Conservation (phyloP, 2,797 vertebrate species). For the Emydoidea blandingii region DNA sequence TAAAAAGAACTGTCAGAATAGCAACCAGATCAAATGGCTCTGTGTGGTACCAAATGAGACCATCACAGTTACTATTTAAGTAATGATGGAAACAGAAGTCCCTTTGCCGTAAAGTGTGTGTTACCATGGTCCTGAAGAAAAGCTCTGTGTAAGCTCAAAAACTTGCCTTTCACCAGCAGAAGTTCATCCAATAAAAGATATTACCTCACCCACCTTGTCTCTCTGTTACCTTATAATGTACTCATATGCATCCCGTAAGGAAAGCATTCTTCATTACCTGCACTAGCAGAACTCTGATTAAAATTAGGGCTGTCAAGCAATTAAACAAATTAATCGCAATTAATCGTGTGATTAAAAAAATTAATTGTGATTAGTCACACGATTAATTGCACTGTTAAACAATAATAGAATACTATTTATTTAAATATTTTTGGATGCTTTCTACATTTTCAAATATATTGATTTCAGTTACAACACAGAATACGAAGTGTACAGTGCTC, state of each 20-base stretch:
- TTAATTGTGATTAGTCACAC: no score
- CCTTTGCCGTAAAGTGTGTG: slow-evolving; percentile 27
- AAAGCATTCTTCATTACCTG: neutral
- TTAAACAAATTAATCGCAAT: no score
- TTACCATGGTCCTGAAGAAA: neutral
- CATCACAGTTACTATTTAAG: neutral
- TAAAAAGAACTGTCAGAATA: slow-evolving; percentile 1
- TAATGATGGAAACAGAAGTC: neutral
- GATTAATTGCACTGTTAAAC: no score
- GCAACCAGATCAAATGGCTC: neutral
- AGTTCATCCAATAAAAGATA: neutral
- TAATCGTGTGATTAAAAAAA: no score
- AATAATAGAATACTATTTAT: no score
- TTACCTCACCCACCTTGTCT: neutral
- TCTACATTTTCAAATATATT: no score
- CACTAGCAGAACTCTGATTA: slow-evolving; percentile 14
- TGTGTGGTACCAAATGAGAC: neutral
- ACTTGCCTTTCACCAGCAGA: neutral
- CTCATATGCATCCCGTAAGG: neutral
- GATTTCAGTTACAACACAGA: no score
- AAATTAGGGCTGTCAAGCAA: neutral
- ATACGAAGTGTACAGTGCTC: no score
- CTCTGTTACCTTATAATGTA: neutral
- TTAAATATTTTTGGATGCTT: no score
- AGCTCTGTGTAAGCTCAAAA: neutral